These are phyloP conservation scores for Yasuhikotakia modesta DNA, from an alignment of 2,797 vertebrate genomes.

Conservation along the genomic window DNA sequence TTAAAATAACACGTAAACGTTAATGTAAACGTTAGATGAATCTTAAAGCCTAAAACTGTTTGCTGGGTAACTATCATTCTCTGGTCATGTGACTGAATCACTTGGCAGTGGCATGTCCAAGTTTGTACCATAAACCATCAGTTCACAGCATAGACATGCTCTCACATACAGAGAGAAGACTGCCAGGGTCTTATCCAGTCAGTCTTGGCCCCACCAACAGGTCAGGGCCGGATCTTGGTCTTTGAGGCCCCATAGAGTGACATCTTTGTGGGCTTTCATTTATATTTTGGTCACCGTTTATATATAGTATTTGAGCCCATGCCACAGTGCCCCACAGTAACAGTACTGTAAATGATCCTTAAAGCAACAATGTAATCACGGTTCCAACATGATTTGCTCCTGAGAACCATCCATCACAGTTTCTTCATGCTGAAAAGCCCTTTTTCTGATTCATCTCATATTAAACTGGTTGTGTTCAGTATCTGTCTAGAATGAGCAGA, in stretches of 20 bases:
- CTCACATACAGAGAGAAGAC: slow-evolving; percentile 4
- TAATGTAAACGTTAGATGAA: too few relatives aligned
- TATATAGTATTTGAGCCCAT: background rate
- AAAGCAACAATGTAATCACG: background rate
- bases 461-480: slow-evolving; percentile 1
- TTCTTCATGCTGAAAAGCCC: slow-evolving; percentile 2
- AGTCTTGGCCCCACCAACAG: background rate
- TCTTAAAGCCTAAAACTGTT: too few relatives aligned
- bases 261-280: background rate
- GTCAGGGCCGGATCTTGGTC: background rate
- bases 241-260: background rate
- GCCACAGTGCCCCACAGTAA: slow-evolving; percentile 10
- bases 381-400: slow-evolving; percentile 14
- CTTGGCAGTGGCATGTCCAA: background rate
- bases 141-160: background rate
- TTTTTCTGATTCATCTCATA: background rate
- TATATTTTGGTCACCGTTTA: background rate
- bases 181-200: background rate
- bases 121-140: background rate
- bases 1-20: too few relatives aligned
- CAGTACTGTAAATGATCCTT: background rate
- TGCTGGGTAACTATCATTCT: background rate
- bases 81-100: background rate
- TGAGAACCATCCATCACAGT: slow-evolving; percentile 17
- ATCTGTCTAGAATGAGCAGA: background rate